A percentile compares a stretch with the other conserved stretches of the same genome.
phyloP scores from a whole-genome alignment of 2,113 vertebrate species.

The Macquaria ambigua region DNA sequence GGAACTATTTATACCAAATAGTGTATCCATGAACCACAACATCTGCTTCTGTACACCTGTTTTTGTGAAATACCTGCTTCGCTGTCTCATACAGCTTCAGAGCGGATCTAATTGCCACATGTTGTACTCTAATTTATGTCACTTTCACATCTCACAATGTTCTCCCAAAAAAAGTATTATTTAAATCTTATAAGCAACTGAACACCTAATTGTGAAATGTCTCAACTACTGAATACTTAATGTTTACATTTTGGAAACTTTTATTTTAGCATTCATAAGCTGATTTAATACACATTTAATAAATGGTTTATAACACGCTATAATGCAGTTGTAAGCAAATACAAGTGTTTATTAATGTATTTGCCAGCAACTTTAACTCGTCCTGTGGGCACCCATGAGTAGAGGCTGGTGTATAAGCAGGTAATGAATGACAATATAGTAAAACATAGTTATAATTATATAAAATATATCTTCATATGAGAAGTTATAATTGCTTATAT shows the following conservation, averaged over 20 bases:
- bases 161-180: background rate
- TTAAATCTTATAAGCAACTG: background rate
- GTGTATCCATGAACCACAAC: constrained; percentile 21
- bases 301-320: background rate
- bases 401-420: background rate
- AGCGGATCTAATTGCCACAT: constrained; percentile 6
- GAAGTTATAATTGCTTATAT: too few species aligned
- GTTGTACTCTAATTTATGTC: constrained; percentile 21
- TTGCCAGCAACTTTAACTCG: background rate
- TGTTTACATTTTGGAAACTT: too few species aligned
- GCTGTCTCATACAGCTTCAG: constrained; percentile 7
- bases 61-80: constrained; percentile 26
- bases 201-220: background rate
- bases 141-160: constrained; percentile 6
- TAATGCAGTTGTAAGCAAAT: background rate
- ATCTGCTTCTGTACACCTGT: constrained; percentile 40
- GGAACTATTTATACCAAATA: constrained; percentile 52
- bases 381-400: background rate
- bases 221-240: background rate
- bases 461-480: background rate
- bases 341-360: background rate
- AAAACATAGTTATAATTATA: background rate
- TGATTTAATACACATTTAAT: background rate
- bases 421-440: background rate
- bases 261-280: background rate